Evolutionary conservation across 2,113 vertebrate genomes (phyloP), one percentile per base, ranked within the genome.

Genomic region (Cebidichthys violaceus): DNA sequence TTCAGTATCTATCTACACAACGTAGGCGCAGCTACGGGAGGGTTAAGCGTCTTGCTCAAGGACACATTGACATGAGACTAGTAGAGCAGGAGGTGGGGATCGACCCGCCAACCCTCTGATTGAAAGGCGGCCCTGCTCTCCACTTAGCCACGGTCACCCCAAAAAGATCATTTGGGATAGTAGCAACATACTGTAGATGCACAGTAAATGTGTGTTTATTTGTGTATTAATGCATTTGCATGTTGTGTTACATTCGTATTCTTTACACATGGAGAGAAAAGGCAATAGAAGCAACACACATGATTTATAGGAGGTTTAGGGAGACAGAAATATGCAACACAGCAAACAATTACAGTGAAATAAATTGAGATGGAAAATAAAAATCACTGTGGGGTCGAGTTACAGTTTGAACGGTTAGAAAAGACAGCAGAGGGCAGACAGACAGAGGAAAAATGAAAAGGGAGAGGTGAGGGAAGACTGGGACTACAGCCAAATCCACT

Each of bases 401-500:
- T 81, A 61, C 39, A 82, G 76, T 61, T 74, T 74, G 59, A 70
- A 57, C 2, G 8, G 6, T 83, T 71, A 64, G 60, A 64, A 45
- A 73, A 83, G 84, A 86, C 79, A 79, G 70, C 76, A 84, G 85
- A 86, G 79, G 69, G 75, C 71, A 77, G 70, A 83, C 61, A 78
- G 75, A 78, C 47, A 68, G 55, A 60, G 67, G 52, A 6, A 43
- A 57, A 81, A 78, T 66, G 41, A 85, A 83, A 78, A 55, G 45
- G 20, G 9, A 75, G 50, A 79, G 37, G 64, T 77, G n/a, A 79
- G 62, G 67, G 60, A 74, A 52, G 61, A 6, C 29, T 8, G 76
- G 89, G 88, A 86, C 52, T 3, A 6, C 2, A 60, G 85, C 83
- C 90, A 91, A 73, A 86, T 87, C 75, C 69, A 84, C 86, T 79